A percentile compares a stretch with the other conserved stretches of the same genome.
These are phyloP conservation scores for Mastigias papua DNA, from an alignment of 30 jellyfish, hydroid and myxozoan genomes.

Conservation along the genomic window DNA sequence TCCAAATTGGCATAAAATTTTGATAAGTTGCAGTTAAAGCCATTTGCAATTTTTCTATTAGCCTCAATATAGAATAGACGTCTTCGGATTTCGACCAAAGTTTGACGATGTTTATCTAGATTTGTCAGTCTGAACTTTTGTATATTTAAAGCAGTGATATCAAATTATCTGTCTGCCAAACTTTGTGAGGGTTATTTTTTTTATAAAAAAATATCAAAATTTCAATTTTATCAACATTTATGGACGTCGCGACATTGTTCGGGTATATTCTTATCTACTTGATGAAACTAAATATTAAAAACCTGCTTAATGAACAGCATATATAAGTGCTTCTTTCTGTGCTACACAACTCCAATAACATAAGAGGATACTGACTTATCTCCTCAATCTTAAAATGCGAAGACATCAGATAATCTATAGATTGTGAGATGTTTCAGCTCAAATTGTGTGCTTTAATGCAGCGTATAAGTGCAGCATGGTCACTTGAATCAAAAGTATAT, in stretches of 20 bases:
- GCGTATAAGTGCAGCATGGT: neutral
- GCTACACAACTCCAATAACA: neutral
- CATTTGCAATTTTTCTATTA: too few relatives aligned
- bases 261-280: neutral
- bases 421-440: neutral
- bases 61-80: too few relatives aligned
- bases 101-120: neutral
- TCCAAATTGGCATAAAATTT: too few relatives aligned
- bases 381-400: too few relatives aligned
- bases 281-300: neutral
- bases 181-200: neutral
- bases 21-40: too few relatives aligned
- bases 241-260: neutral
- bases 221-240: neutral
- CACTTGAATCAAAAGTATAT: neutral
- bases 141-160: neutral
- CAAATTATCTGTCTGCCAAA: neutral
- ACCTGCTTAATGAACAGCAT: neutral
- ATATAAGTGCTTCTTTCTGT: neutral
- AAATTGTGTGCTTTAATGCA: neutral
- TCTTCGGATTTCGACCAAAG: too few relatives aligned
- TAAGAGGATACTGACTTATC: neutral
- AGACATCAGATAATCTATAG: too few relatives aligned
- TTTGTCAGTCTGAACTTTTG: neutral
- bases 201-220: neutral